Evolutionary conservation across 1,140 invertebrate species (phyloP).

Genomic region (Penaeus chinensis): DNA sequence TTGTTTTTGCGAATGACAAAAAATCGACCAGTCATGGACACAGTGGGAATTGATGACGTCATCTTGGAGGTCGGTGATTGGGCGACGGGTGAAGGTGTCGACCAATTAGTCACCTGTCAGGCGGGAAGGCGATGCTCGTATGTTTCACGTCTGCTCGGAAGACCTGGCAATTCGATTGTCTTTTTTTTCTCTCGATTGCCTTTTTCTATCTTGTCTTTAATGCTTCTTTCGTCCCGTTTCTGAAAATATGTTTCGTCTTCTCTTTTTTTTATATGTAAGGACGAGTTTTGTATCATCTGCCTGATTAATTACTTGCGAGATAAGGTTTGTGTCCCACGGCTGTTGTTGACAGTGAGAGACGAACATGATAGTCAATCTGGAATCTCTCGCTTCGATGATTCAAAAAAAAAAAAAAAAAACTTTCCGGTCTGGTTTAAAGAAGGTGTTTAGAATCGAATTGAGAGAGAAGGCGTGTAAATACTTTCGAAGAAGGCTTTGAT

Average conservation of each 20-base stretch:
- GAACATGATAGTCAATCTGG: background rate
- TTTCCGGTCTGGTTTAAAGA: too few relatives aligned
- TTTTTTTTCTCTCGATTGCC: background rate
- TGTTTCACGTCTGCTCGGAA: slow-evolving; percentile 11
- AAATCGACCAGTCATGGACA: slow-evolving; percentile 28
- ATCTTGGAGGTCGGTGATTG: slow-evolving; percentile 32
- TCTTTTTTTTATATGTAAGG: too few relatives aligned
- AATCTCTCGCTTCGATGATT: background rate
- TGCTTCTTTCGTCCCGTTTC: background rate
- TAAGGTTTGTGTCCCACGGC: slow-evolving; percentile 8
- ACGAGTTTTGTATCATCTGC: slow-evolving; percentile 6
- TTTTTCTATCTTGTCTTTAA: background rate
- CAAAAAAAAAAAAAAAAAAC: too few relatives aligned
- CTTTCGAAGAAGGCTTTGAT: too few relatives aligned
- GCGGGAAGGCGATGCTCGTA: slow-evolving; percentile 18
- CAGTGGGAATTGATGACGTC: slow-evolving; percentile 28
- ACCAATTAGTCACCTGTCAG: slow-evolving; percentile 53
- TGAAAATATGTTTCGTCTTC: too few relatives aligned
- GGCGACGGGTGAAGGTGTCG: slow-evolving; percentile 35
- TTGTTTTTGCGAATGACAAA: background rate
- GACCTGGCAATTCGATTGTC: background rate
- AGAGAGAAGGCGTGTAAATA: too few relatives aligned
- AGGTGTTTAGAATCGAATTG: too few relatives aligned
- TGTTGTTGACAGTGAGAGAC: slow-evolving; percentile 10
- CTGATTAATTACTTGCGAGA: slow-evolving; percentile 42